Conservation (phyloP, 2,888 invertebrate genomes). For the Phania funesta region DNA sequence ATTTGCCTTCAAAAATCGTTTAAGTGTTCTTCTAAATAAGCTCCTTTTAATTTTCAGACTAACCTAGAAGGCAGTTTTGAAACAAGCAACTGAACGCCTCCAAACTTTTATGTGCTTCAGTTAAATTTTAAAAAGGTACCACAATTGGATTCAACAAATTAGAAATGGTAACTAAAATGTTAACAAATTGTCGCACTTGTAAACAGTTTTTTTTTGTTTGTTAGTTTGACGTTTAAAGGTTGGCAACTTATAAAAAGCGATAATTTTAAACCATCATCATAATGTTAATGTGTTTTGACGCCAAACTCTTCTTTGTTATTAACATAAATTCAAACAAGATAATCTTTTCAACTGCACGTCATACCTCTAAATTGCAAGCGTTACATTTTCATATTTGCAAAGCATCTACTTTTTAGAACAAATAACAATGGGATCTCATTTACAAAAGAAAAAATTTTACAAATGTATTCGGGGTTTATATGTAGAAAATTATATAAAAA, state of each 20-base stretch:
- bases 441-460: no score
- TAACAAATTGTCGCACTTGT: slow-evolving; percentile 49
- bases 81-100: background rate
- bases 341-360: background rate
- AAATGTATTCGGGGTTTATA: no score
- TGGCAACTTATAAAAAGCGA: slow-evolving; percentile 21
- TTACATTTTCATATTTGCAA: no score
- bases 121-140: background rate
- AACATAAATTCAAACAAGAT: background rate
- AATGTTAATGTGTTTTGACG: background rate
- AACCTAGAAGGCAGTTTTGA: slow-evolving; percentile 9
- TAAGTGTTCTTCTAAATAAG: no score
- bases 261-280: slow-evolving; percentile 21
- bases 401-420: no score
- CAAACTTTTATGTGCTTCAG: slow-evolving; percentile 25
- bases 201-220: slow-evolving; percentile 5
- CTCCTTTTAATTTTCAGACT: slow-evolving; percentile 72
- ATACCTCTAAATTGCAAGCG: no score
- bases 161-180: slow-evolving; percentile 32
- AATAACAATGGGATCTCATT: no score
- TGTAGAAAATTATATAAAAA: no score
- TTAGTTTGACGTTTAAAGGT: slow-evolving; percentile 28
- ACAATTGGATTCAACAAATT: background rate
- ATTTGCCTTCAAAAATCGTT: slow-evolving; percentile 64
- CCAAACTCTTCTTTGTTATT: background rate